Evolutionary conservation across 2,113 vertebrate genomes (phyloP), one percentile per base, ranked within the genome.

Genomic region (Tinamus guttatus): DNA sequence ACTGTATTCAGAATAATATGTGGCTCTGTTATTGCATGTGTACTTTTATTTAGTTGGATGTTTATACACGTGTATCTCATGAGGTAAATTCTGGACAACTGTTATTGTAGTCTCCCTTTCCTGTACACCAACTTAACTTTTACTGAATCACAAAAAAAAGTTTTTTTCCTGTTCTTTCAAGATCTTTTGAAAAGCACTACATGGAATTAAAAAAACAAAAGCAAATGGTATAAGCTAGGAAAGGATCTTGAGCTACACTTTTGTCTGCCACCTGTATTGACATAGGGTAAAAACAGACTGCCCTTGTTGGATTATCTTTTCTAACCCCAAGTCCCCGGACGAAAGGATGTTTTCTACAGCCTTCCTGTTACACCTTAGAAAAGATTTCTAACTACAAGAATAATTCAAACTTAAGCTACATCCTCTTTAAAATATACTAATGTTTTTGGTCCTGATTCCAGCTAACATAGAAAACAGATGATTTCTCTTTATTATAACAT

Each of bases 31-130:
- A 78, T 15, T 67, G 21, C 36, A 10, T 59, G 84, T 81, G 77
- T 95, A 59, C 75, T 96, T 95, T 89, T 91, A 84, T 91, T 91
- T 84, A 68, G 74, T 84, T 95, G 89, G 69, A 59, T 96, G 92
- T 96, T 96, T 95, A 96, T 75, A 88, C 83, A 90, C 83, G 82
- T 19, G 41, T 92, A 88, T 88, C 85, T 94, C 40, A 63, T 93
- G 90, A 97, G 80, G 89, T 95, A 95, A 97, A 94, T 92, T 90
- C 80, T 96, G 90, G 80, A 83, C 41, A 38, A 67, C 71, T 63
- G 89, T 86, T 93, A 88, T 75, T 81, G 77, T 88, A 93, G 71
- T 77, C 94, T 95, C 94, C 94, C 94, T 96, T 96, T 97, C 96
- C 96, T 94, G 90, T 77, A 81, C 60, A 77, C 30, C 70, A 88